Percentiles rank a stretch among this genome's conserved stretches.
phyloP scores from a whole-genome alignment of 2,113 vertebrate species.

The Engystomops pustulosus region DNA sequence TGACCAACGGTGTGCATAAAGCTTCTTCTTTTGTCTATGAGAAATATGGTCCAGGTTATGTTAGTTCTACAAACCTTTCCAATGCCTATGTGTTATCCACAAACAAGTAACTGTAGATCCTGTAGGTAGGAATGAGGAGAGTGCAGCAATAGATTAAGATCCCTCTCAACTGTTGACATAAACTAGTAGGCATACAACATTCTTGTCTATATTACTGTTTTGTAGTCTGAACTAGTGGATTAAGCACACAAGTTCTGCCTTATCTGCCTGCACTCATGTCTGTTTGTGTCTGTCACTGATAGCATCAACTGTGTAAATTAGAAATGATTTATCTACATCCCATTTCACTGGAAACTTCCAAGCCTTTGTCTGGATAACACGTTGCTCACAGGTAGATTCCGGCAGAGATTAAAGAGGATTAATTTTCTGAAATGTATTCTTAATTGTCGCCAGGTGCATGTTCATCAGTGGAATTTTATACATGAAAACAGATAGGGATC shows the following conservation, averaged over 20 bases:
- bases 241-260: conserved; percentile 3
- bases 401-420: conserved; percentile 23
- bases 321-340: conserved; percentile 47
- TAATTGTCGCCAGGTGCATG: conserved; percentile 9
- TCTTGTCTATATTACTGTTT: too few species aligned
- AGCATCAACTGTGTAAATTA: conserved; percentile 47
- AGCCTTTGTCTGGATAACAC: background rate
- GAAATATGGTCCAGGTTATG: too few species aligned
- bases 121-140: too few species aligned
- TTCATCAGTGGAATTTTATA: conserved; percentile 26
- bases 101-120: too few species aligned
- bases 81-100: too few species aligned
- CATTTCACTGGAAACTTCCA: conserved; percentile 23
- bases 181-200: too few species aligned
- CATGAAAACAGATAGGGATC: conserved; percentile 10
- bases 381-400: conserved; percentile 45
- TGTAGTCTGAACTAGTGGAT: background rate
- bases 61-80: too few species aligned
- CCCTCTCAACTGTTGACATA: too few species aligned
- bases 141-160: too few species aligned
- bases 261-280: conserved; percentile 33
- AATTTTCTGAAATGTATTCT: background rate
- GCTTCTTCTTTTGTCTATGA: too few species aligned
- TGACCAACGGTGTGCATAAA: too few species aligned
- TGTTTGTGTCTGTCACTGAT: conserved; percentile 22